phyloP scores from a whole-genome alignment of 2,113 vertebrate species.

The Dicaeum eximium region DNA sequence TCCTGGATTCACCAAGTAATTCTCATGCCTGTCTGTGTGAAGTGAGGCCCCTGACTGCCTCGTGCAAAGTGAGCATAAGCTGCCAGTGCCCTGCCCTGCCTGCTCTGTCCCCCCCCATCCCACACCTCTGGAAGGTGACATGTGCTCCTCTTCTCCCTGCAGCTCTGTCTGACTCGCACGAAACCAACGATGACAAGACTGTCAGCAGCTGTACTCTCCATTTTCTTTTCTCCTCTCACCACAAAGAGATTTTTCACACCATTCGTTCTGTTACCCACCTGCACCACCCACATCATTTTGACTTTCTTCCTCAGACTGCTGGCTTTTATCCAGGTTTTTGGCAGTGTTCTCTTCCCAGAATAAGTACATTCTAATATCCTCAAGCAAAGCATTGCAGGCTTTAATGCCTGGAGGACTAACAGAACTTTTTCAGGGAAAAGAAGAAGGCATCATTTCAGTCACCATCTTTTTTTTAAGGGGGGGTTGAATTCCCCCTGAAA shows the following conservation, averaged over 20 bases:
- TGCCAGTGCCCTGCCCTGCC: not conserved
- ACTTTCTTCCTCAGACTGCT: not conserved
- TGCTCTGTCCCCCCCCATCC: not conserved
- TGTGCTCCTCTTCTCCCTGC: not conserved
- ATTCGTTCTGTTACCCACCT: not conserved
- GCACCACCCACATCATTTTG: constrained; percentile 2
- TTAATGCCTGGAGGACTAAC: not conserved
- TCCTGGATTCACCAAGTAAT: not conserved
- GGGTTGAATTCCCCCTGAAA: not conserved
- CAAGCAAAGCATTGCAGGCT: not conserved
- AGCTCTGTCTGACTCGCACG: not conserved
- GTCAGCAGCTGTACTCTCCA: not conserved
- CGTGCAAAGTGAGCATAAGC: not conserved
- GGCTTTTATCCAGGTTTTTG: not conserved
- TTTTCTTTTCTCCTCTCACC: not conserved
- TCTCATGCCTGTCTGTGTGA: rapidly evolving
- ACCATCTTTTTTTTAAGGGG: not conserved
- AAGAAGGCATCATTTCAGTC: not conserved
- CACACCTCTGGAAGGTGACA: rapidly evolving
- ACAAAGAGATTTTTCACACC: constrained; percentile 22
- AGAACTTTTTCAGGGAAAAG: not conserved
- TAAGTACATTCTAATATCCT: not conserved
- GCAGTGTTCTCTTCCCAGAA: not conserved
- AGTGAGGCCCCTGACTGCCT: rapidly evolving
- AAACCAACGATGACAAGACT: not conserved